Conservation (phyloP, 2,797 vertebrate genomes). For the Capromys pilorides region DNA sequence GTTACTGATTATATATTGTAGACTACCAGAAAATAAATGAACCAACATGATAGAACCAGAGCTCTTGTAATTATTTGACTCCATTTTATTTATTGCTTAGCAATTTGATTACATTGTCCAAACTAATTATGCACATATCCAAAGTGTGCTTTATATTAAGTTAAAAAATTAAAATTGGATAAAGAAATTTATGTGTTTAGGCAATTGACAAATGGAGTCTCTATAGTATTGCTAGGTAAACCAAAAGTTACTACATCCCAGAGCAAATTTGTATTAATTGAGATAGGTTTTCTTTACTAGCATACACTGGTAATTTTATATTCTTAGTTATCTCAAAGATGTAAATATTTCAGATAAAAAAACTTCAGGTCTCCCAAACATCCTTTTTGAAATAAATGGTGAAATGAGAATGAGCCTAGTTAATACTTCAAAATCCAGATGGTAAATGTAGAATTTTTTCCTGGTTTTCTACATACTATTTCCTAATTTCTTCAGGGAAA, state of each 20-base stretch:
- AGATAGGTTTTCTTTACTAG: slow-evolving; percentile 68
- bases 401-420: slow-evolving; percentile 45
- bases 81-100: slow-evolving; percentile 56
- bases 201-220: slow-evolving; percentile 43
- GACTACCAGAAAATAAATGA: slow-evolving; percentile 19
- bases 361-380: not conserved
- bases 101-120: slow-evolving; percentile 18
- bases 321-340: slow-evolving; percentile 25
- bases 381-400: slow-evolving; percentile 21
- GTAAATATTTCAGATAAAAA: slow-evolving; percentile 45
- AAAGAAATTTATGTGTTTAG: slow-evolving; percentile 61
- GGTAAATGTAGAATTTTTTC: not conserved
- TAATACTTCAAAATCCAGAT: not conserved
- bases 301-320: slow-evolving; percentile 66
- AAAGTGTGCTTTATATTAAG: slow-evolving; percentile 52
- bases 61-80: slow-evolving; percentile 24
- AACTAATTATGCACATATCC: slow-evolving; percentile 47
- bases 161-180: slow-evolving; percentile 64
- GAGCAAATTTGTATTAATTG: slow-evolving; percentile 64
- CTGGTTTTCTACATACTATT: not conserved
- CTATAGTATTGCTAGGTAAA: slow-evolving; percentile 26
- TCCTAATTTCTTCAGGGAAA: not conserved
- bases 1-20: not conserved
- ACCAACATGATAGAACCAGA: not conserved
- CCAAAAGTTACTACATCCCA: slow-evolving; percentile 35